phyloP scores from a whole-genome alignment of 2,113 vertebrate genomes.

The Eclectus roratus region DNA sequence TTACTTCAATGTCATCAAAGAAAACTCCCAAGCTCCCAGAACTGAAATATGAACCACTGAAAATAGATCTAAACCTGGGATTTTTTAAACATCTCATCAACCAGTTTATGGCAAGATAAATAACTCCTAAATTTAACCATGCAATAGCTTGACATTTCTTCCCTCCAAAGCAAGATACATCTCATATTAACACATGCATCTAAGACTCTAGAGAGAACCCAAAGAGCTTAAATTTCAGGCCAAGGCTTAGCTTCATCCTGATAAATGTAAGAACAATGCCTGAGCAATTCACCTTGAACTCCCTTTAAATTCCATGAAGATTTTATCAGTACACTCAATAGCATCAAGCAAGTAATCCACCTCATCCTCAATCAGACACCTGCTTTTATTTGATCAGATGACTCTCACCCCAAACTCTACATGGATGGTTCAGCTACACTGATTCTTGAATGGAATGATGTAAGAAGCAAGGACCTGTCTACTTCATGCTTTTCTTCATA shows the following conservation, averaged over 20 bases:
- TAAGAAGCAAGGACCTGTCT: neutral
- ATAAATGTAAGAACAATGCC: neutral
- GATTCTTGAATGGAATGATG: no score
- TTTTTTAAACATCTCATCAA: neutral
- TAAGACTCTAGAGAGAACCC: neutral
- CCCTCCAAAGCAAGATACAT: neutral
- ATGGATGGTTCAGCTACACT: neutral
- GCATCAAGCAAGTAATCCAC: neutral
- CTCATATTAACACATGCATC: neutral
- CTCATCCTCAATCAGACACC: neutral
- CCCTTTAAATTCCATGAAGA: neutral
- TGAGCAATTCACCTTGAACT: neutral
- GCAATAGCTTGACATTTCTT: neutral
- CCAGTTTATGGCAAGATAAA: neutral
- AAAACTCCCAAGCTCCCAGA: neutral
- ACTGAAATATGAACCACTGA: neutral
- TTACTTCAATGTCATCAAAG: neutral
- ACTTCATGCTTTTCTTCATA: neutral
- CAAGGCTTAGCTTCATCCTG: neutral
- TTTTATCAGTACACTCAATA: neutral
- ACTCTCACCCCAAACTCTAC: neutral
- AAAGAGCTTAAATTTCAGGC: neutral
- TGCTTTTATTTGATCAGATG: neutral
- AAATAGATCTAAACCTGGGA: neutral
- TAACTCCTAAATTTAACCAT: neutral